Evolutionary conservation across 1,140 invertebrate species (phyloP).

Genomic region (Euura lappo): DNA sequence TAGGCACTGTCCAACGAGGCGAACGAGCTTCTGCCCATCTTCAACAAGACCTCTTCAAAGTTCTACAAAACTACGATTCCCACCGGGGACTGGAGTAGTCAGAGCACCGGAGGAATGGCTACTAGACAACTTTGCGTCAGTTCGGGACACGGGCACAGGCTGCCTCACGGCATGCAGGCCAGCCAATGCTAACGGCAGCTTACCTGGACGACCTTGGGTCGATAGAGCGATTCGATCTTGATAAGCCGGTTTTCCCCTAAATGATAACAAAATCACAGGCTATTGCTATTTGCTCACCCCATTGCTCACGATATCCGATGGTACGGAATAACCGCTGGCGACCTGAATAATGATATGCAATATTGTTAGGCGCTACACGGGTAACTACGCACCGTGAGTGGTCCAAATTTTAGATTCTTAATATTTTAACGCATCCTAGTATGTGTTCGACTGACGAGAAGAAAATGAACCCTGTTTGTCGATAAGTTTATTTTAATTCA

Average conservation of each 20-base stretch:
- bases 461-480: background rate
- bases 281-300: background rate
- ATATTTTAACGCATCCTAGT: background rate
- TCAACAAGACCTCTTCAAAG: slow-evolving; percentile 92
- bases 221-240: background rate
- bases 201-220: slow-evolving; percentile 7
- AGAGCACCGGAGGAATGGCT: slow-evolving; percentile 55
- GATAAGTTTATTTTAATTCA: background rate
- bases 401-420: background rate
- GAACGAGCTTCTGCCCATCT: slow-evolving; percentile 94
- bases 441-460: background rate
- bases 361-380: background rate
- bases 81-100: slow-evolving; percentile 86
- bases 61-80: slow-evolving; percentile 84
- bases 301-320: background rate
- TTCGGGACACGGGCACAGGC: slow-evolving; percentile 42
- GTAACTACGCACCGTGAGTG: background rate
- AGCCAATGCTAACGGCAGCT: slow-evolving; percentile 44
- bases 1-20: slow-evolving; percentile 93
- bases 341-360: background rate
- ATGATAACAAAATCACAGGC: background rate
- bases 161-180: slow-evolving; percentile 45
- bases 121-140: slow-evolving; percentile 51
- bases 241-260: background rate
- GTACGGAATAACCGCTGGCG: background rate